These are phyloP conservation scores for Sebastes fasciatus DNA, from an alignment of 2,113 vertebrate species.

Conservation along the genomic window DNA sequence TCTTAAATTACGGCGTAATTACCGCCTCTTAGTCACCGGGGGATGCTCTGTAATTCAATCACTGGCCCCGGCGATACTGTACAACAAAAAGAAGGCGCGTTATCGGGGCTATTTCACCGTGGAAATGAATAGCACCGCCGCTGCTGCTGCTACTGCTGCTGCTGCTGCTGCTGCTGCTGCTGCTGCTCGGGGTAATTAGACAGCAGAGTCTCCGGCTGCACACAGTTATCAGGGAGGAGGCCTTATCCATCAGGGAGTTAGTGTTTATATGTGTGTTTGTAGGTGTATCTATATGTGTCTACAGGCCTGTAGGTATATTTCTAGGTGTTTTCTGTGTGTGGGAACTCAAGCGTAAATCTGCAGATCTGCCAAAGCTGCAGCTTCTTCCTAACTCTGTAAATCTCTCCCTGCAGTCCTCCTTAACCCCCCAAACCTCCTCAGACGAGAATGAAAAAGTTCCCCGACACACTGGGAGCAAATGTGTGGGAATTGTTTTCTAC, in stretches of 20 bases:
- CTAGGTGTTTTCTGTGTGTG: background rate
- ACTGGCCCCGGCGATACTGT: conserved; percentile 80
- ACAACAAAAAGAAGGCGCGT: conserved; percentile 60
- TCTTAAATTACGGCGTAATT: conserved; percentile 87
- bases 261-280: conserved; percentile 17
- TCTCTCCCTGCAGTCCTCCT: conserved; percentile 46
- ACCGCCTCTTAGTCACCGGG: conserved; percentile 81
- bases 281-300: background rate
- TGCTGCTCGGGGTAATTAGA: conserved; percentile 78
- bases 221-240: conserved; percentile 61
- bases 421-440: conserved; percentile 51
- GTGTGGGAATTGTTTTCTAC: conserved; percentile 54
- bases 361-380: conserved; percentile 19
- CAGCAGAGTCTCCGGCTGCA: conserved; percentile 61
- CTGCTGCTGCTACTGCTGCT: too few relatives aligned
- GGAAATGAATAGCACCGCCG: conserved; percentile 75
- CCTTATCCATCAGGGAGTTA: conserved; percentile 57
- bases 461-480: conserved; percentile 12
- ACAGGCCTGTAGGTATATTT: conserved; percentile 18
- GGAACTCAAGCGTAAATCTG: conserved; percentile 10
- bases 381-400: conserved; percentile 33
- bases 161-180: conserved; percentile 23
- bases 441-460: conserved; percentile 52
- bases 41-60: conserved; percentile 85
- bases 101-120: conserved; percentile 78